These are phyloP conservation scores for Cephus rjabovi DNA, from an alignment of 2,888 invertebrate genomes.

Conservation along the genomic window DNA sequence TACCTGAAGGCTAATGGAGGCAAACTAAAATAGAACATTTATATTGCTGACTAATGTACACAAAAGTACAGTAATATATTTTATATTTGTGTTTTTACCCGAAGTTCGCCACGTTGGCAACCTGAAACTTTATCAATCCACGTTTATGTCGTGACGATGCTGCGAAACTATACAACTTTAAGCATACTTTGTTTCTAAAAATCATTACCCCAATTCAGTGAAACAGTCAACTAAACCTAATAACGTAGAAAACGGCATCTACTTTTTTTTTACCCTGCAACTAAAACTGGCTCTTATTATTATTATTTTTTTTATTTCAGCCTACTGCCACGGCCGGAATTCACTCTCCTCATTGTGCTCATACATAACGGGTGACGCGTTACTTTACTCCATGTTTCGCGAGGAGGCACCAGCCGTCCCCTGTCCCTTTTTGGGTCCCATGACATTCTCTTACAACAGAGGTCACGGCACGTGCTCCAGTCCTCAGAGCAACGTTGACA, in stretches of 20 bases:
- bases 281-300: constrained; percentile 6
- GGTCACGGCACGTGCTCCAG: constrained; percentile 91
- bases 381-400: constrained; percentile 90
- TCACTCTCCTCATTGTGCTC: constrained; percentile 85
- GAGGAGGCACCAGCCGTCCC: constrained; percentile 88
- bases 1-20: neutral
- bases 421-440: constrained; percentile 90
- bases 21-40: neutral
- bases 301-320: constrained; percentile 68
- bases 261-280: neutral
- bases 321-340: constrained; percentile 80
- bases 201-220: neutral
- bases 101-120: neutral
- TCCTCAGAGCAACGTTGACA: constrained; percentile 92
- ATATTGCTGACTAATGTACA: neutral
- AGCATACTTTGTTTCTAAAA: neutral
- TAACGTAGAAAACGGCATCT: neutral
- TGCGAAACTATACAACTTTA: neutral
- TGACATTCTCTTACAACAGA: constrained; percentile 92
- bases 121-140: neutral
- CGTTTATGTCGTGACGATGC: neutral
- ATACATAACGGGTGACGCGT: constrained; percentile 88
- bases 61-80: neutral
- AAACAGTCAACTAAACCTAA: neutral
- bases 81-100: neutral